Percentiles rank a stretch among this genome's conserved stretches.
phyloP scores from a whole-genome alignment of 2,797 vertebrate species.

The Coracias cyanogaster region DNA sequence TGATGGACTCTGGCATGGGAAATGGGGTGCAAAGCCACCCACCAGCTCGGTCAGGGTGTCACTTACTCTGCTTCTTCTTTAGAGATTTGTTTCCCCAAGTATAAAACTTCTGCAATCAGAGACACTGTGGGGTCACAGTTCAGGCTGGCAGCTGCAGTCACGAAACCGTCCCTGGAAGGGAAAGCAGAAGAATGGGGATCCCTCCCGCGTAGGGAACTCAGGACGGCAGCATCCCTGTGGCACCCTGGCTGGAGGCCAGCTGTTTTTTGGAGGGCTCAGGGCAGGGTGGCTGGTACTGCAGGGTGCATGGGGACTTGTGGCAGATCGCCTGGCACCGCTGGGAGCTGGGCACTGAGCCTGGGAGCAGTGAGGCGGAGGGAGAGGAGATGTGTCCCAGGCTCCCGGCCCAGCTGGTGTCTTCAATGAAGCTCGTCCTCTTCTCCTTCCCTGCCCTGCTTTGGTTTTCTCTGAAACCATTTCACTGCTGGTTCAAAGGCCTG shows the following conservation, averaged over 20 bases:
- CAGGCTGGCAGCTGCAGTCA: conserved; percentile 89
- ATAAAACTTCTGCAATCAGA: conserved; percentile 84
- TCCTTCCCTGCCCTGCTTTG: neutral
- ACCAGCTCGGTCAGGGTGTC: neutral
- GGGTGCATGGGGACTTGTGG: neutral
- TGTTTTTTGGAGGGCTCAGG: neutral
- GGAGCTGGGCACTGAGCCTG: neutral
- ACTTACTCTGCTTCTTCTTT: conserved; percentile 89
- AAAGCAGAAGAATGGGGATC: neutral
- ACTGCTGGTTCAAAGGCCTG: neutral
- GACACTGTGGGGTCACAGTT: conserved; percentile 88
- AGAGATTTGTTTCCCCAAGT: conserved; percentile 79
- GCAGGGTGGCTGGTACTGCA: neutral
- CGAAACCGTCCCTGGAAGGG: conserved; percentile 78
- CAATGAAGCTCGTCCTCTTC: neutral
- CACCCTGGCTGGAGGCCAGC: neutral
- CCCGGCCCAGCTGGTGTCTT: neutral
- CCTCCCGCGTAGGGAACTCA: rapidly evolving
- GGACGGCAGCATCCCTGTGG: neutral
- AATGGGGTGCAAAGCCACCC: neutral
- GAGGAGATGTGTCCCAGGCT: neutral
- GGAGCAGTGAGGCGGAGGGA: neutral
- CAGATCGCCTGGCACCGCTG: neutral
- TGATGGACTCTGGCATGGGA: neutral
- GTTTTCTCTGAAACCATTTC: neutral